Conservation (phyloP, 1,140 invertebrate genomes). For the Drosophila tani region DNA sequence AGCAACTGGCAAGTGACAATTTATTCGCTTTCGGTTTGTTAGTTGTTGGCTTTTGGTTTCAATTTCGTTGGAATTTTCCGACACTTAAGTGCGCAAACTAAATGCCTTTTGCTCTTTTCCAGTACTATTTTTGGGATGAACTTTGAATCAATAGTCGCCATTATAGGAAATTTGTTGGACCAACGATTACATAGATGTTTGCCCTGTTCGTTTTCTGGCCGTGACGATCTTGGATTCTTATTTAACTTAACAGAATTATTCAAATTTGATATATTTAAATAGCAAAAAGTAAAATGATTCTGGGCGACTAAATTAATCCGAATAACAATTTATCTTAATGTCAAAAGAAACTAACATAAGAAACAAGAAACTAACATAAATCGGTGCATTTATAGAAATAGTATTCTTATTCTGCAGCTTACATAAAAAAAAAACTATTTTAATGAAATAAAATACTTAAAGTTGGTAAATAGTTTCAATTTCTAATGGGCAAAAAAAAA, state of each 20-base stretch:
- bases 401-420: background rate
- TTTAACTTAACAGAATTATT: too few relatives aligned
- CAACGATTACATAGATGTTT: background rate
- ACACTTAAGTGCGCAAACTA: slow-evolving; percentile 47
- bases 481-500: slow-evolving; percentile 9
- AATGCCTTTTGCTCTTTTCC: slow-evolving; percentile 57
- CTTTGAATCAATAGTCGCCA: background rate
- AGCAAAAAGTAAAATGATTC: too few relatives aligned
- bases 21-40: slow-evolving; percentile 67
- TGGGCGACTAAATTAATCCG: too few relatives aligned
- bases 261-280: too few relatives aligned
- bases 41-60: slow-evolving; percentile 57
- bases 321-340: too few relatives aligned
- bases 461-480: too few relatives aligned
- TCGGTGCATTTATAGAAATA: too few relatives aligned
- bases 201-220: background rate
- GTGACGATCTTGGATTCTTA: too few relatives aligned
- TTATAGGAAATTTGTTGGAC: background rate
- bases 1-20: slow-evolving; percentile 79
- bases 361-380: too few relatives aligned
- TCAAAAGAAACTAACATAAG: too few relatives aligned
- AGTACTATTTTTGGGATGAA: slow-evolving; percentile 18
- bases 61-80: slow-evolving; percentile 60
- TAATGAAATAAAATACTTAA: background rate
- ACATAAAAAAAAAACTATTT: background rate